Evolutionary conservation across 2,113 vertebrate species (phyloP).

Genomic region (Bombycilla garrulus): DNA sequence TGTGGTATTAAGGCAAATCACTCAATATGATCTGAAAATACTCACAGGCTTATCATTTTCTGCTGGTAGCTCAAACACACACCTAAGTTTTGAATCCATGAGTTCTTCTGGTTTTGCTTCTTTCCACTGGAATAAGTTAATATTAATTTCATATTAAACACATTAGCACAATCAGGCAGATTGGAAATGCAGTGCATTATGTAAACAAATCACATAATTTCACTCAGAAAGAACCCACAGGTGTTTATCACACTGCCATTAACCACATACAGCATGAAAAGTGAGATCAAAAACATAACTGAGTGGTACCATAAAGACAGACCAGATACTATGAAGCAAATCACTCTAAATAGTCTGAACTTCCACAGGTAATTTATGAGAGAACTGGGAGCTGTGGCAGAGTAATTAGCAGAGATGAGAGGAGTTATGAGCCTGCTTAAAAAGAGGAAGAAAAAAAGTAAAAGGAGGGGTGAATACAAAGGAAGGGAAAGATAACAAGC

Average conservation of each 20-base stretch:
- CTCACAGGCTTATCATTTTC: slow-evolving; percentile 96
- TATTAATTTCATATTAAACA: slow-evolving; percentile 64
- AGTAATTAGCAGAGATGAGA: background rate
- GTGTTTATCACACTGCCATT: background rate
- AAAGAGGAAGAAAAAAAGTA: background rate
- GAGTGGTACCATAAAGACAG: background rate
- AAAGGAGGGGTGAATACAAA: background rate
- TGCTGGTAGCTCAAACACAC: slow-evolving; percentile 94
- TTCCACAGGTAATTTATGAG: background rate
- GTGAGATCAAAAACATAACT: background rate
- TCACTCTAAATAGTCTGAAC: background rate
- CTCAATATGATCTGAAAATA: slow-evolving; percentile 43
- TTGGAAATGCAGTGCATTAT: slow-evolving; percentile 2
- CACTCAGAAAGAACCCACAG: slow-evolving; percentile 1
- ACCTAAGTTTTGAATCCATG: slow-evolving; percentile 99
- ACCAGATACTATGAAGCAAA: background rate
- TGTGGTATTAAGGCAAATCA: background rate
- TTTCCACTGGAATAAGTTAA: slow-evolving; percentile 88
- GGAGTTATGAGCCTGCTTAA: background rate
- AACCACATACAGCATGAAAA: background rate
- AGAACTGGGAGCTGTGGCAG: background rate
- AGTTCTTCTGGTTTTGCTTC: slow-evolving; percentile 97
- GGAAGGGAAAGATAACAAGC: background rate
- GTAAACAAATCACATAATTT: slow-evolving; percentile 28
- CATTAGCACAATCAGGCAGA: slow-evolving; percentile 29